phyloP scores from a whole-genome alignment of 2,113 vertebrate species.

The Pseudolaguvia tuberculata region DNA sequence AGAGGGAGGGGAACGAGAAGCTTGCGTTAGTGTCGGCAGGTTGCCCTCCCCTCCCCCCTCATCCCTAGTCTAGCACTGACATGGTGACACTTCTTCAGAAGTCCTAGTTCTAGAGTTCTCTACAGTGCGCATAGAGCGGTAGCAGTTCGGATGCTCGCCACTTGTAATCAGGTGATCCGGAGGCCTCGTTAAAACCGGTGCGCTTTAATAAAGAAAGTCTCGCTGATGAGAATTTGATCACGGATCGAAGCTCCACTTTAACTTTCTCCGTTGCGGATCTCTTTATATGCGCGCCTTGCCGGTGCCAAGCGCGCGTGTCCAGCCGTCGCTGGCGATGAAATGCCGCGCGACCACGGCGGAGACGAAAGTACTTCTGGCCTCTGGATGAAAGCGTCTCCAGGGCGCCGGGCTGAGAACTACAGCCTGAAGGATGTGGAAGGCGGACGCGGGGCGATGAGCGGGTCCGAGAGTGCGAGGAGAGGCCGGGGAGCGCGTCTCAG shows the following conservation, averaged over 20 bases:
- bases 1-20: conserved; percentile 37
- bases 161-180: conserved; percentile 28
- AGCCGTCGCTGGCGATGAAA: conserved; percentile 79
- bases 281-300: conserved; percentile 57
- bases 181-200: background rate
- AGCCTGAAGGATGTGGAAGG: conserved; percentile 89
- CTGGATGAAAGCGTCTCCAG: conserved; percentile 75
- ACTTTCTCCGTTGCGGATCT: background rate
- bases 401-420: conserved; percentile 63
- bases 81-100: conserved; percentile 68
- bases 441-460: conserved; percentile 70
- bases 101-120: conserved; percentile 53
- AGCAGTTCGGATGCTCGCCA: conserved; percentile 5
- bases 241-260: background rate
- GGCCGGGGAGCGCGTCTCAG: conserved; percentile 91
- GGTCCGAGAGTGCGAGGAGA: conserved; percentile 73
- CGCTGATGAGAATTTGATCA: background rate
- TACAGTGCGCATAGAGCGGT: background rate
- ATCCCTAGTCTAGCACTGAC: conserved; percentile 54
- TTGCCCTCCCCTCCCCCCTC: conserved; percentile 60
- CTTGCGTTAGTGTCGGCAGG: conserved; percentile 44
- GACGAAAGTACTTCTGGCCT: conserved; percentile 82
- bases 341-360: conserved; percentile 86
- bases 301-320: conserved; percentile 61
- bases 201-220: background rate